A percentile compares a stretch with the other conserved stretches of the same genome.
Conservation (phyloP, 2,113 vertebrate species). For the Microcebus tavaratra region DNA sequence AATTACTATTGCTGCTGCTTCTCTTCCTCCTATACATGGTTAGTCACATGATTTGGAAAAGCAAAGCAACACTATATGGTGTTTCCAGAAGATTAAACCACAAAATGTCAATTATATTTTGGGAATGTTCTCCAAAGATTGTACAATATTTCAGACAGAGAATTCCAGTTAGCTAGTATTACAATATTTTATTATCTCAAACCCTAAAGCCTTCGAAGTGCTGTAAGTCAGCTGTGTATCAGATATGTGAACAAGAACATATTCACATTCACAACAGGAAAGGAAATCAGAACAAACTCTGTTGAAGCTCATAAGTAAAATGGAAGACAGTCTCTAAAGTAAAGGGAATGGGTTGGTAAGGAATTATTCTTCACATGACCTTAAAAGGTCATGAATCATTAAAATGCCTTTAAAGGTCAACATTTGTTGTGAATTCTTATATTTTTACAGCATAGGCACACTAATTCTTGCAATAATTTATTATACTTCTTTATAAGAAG, state of each 20-base stretch:
- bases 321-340: not conserved
- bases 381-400: constrained; percentile 82
- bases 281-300: not conserved
- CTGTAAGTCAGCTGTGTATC: constrained; percentile 15
- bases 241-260: constrained; percentile 8
- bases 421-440: constrained; percentile 61
- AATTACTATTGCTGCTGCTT: not conserved
- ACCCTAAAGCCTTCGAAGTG: not conserved
- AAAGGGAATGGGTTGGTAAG: constrained; percentile 61
- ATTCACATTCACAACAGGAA: constrained; percentile 43
- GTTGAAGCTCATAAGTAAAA: constrained; percentile 37
- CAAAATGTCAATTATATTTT: not conserved
- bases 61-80: not conserved
- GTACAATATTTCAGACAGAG: constrained; percentile 35
- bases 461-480: constrained; percentile 63
- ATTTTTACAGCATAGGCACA: constrained; percentile 63
- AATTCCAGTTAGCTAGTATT: constrained; percentile 15
- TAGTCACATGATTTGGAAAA: not conserved
- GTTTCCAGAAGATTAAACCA: not conserved
- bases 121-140: not conserved
- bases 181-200: constrained; percentile 52
- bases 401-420: constrained; percentile 75
- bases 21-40: not conserved
- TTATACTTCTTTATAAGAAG: not conserved
- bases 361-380: constrained; percentile 75